A percentile compares a stretch with the other conserved stretches of the same genome.
phyloP scores from a whole-genome alignment of 2,113 vertebrate species.

The Haemorhous mexicanus region DNA sequence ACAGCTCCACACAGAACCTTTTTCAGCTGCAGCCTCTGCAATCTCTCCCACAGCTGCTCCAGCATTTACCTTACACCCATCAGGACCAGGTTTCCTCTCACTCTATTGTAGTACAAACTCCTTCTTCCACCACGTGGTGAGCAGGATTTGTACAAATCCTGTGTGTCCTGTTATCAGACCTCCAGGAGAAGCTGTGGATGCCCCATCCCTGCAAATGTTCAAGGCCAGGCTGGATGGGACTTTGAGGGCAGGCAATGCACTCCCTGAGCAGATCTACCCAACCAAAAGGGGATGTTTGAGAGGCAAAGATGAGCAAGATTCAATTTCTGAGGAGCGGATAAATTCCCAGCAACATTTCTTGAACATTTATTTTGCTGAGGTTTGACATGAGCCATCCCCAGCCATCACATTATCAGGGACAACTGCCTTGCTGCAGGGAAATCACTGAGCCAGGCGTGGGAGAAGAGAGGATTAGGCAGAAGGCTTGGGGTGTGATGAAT shows the following conservation, averaged over 20 bases:
- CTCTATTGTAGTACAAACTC: neutral
- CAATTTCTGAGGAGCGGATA: neutral
- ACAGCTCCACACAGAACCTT: neutral
- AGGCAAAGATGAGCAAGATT: neutral
- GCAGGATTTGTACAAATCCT: neutral
- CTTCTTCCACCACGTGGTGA: neutral
- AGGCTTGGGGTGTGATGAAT: neutral
- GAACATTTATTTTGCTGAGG: neutral
- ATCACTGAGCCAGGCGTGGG: neutral
- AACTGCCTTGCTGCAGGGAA: neutral
- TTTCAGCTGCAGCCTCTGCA: neutral
- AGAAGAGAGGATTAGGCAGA: constrained; percentile 8
- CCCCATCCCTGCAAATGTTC: neutral
- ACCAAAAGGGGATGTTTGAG: neutral
- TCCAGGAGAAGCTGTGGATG: neutral
- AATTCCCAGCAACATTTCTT: neutral
- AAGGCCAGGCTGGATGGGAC: neutral
- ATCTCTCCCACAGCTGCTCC: neutral
- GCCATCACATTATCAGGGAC: neutral
- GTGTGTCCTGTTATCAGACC: neutral
- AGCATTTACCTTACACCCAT: neutral
- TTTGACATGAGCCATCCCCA: neutral
- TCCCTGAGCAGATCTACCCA: neutral
- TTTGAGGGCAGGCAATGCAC: neutral
- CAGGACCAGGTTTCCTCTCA: neutral